phyloP scores from a whole-genome alignment of 2,113 vertebrate genomes.

The Tragulus kanchil region DNA sequence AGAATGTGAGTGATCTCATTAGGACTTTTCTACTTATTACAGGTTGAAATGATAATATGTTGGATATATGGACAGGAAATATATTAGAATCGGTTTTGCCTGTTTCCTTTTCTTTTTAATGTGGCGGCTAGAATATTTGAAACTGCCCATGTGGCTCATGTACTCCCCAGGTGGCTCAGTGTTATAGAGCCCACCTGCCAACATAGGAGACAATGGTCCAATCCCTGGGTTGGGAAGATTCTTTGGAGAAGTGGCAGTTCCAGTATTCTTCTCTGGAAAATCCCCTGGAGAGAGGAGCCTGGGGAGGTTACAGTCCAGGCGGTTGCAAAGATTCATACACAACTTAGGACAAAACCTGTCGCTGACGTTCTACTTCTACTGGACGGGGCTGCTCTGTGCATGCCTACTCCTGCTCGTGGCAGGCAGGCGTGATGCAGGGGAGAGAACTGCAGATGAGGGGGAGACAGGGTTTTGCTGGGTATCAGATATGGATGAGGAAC shows the following conservation, averaged over 20 bases:
- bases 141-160: not conserved
- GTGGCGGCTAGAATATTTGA: not conserved
- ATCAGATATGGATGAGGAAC: not conserved
- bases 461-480: too few species aligned
- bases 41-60: not conserved
- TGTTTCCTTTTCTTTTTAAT: not conserved
- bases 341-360: rapidly evolving
- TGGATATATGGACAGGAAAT: not conserved
- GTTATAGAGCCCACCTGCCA: not conserved
- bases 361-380: not conserved
- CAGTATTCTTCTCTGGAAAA: not conserved
- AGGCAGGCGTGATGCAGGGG: not conserved
- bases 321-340: not conserved
- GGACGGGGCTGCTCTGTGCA: not conserved
- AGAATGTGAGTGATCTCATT: not conserved
- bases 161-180: not conserved
- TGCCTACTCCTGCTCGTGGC: not conserved
- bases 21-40: not conserved
- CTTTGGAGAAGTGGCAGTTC: not conserved
- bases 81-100: not conserved
- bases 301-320: not conserved
- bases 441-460: not conserved
- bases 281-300: not conserved
- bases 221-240: not conserved
- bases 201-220: not conserved